phyloP scores from a whole-genome alignment of 2,888 invertebrate genomes.

The Chrysomela aeneicollis region DNA sequence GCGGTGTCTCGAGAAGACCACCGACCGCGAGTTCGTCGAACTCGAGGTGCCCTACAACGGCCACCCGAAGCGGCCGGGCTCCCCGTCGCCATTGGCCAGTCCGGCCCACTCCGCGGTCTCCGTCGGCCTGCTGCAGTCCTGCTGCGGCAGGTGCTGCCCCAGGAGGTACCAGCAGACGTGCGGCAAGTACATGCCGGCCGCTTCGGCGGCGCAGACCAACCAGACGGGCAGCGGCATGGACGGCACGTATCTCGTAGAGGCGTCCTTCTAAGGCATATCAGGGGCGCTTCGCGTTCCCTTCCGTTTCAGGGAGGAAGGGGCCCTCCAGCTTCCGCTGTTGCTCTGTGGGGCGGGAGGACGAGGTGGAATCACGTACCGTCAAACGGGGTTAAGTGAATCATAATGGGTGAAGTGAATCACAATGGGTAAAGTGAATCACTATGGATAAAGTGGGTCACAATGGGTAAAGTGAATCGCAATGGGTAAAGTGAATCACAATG shows the following conservation, averaged over 20 bases:
- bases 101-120: constrained; percentile 81
- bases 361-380: no score
- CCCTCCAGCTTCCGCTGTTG: no score
- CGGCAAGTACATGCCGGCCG: constrained; percentile 87
- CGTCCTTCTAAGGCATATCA: constrained; percentile 71
- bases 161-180: constrained; percentile 89
- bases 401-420: no score
- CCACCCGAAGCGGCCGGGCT: constrained; percentile 89
- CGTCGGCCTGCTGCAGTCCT: constrained; percentile 77
- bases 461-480: no score
- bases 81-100: constrained; percentile 86
- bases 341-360: no score
- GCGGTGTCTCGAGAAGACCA: constrained; percentile 97
- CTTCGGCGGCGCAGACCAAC: constrained; percentile 80
- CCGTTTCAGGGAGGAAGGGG: neutral
- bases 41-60: constrained; percentile 83
- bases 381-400: no score
- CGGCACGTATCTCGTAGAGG: constrained; percentile 85
- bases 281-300: constrained; percentile 30
- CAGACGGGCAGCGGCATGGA: constrained; percentile 85
- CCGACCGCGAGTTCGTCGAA: constrained; percentile 97
- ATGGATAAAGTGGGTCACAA: no score
- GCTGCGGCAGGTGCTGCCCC: constrained; percentile 84
- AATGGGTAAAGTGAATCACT: no score
- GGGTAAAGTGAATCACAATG: no score